Percentiles rank a stretch among this genome's conserved stretches.
phyloP scores from a whole-genome alignment of 2,113 vertebrate genomes.

The Monopterus albus region DNA sequence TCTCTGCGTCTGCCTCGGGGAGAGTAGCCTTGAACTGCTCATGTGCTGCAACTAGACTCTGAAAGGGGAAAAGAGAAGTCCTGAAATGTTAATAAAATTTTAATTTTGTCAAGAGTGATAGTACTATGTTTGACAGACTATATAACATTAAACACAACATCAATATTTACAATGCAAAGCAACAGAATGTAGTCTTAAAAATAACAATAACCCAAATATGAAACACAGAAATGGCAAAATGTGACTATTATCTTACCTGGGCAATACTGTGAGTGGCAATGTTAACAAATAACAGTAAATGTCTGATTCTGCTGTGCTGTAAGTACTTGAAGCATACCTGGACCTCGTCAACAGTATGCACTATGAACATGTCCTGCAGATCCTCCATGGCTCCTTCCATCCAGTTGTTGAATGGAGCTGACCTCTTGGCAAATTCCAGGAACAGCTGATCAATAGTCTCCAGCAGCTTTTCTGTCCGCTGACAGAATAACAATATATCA shows the following conservation, averaged over 20 bases:
- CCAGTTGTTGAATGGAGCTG: conserved; percentile 87
- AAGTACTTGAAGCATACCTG: conserved; percentile 82
- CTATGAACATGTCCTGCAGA: conserved; percentile 88
- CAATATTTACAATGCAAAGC: not conserved
- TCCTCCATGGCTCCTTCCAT: conserved; percentile 87
- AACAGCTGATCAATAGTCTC: conserved; percentile 87
- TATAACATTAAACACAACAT: not conserved
- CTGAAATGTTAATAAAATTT: conserved; percentile 19
- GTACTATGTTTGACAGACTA: not conserved
- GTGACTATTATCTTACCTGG: not conserved
- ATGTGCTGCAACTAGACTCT: conserved; percentile 95
- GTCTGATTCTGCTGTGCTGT: too few relatives aligned
- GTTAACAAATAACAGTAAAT: not conserved
- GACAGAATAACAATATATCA: conserved; percentile 28
- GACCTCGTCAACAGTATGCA: conserved; percentile 94
- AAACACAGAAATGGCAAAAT: not conserved
- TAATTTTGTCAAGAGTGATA: conserved; percentile 16
- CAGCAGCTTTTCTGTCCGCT: conserved; percentile 85
- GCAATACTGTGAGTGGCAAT: not conserved
- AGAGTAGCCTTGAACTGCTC: conserved; percentile 89
- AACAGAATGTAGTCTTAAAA: not conserved
- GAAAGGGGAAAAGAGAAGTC: conserved; percentile 39
- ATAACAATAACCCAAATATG: not conserved
- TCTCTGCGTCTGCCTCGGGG: conserved; percentile 89
- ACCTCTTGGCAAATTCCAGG: conserved; percentile 86